Base-by-base conservation (phyloP, 2,888 invertebrate species). In the Nomada ruficornis region DNA sequence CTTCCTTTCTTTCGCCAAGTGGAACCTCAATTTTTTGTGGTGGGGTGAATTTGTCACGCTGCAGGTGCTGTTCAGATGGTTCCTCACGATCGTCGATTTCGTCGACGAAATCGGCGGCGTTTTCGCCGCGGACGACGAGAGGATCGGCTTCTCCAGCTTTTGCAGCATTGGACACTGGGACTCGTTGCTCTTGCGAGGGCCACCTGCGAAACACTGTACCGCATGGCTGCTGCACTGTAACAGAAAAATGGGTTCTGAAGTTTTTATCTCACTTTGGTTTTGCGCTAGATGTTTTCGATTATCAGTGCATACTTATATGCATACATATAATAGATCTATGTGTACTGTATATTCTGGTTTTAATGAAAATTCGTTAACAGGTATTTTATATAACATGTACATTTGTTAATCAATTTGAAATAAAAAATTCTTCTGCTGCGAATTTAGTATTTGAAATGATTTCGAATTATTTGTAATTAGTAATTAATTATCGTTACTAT, bases 1-100 rank as follows among this genome's bases (percentile, higher is more conserved):
- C 94, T 99, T 99, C 65, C 98, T 95, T 93, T 98, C 98, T 93
- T 98, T 98, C 79, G 97, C 97, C 90, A 98, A 94, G 92, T 97
- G 97, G 93, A 97, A 97, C 85, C 97, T 95, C 84, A 97, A 94
- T 93, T 97, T 97, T 94, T 97, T 97, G 90, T 97, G 97, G 91
- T 96, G 96, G 26, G 96, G 96, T n/a, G 96, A 96, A 64, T 95
- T 96, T 5, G 95, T 94, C 13, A 94, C 94, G 88, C 95, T 95
- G 75, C 93, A 94, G 77, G 92, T 93, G 74, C 94, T 91, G 88
- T 91, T 93, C 80, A 89, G 90, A 81, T 94, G 94, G 87, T 94
- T 94, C 67, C 94, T 92, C 77, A 94, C 94, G 89, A 95, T 94
- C 80, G 95, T 93, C 88, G 95, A 88, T 93, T 95, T 89, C 91